phyloP scores from a whole-genome alignment of 2,888 invertebrate species.

The Melanophora roralis region DNA sequence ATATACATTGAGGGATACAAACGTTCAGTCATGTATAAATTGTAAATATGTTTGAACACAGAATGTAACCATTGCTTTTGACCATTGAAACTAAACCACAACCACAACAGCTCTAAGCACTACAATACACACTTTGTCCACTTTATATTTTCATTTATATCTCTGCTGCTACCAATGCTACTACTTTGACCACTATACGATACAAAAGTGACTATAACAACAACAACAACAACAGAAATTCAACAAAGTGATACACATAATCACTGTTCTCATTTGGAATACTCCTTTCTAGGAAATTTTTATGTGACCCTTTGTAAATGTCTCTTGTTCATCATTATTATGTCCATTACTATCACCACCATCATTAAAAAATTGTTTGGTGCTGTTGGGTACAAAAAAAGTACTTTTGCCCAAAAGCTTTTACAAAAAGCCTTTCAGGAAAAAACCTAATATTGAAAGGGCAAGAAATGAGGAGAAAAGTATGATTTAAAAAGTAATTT shows the following conservation, averaged over 20 bases:
- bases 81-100: constrained; percentile 59
- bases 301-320: background rate
- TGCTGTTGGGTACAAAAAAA: background rate
- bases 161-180: background rate
- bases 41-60: constrained; percentile 53
- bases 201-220: too few relatives aligned
- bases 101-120: constrained; percentile 59
- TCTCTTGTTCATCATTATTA: background rate
- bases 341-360: background rate
- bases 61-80: constrained; percentile 52
- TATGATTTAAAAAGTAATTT: background rate
- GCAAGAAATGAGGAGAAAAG: too few relatives aligned
- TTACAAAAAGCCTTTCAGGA: background rate
- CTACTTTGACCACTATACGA: too few relatives aligned
- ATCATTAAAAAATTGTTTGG: constrained; percentile 22
- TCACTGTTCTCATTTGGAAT: background rate
- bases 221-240: constrained; percentile 1
- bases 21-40: background rate
- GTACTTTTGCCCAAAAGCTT: background rate
- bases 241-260: background rate
- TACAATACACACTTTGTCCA: constrained; percentile 29
- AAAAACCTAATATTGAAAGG: background rate
- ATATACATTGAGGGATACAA: background rate
- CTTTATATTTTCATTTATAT: constrained; percentile 18
- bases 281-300: background rate